Evolutionary conservation across 2,888 invertebrate species (phyloP), one percentile per base, ranked within the genome.

Genomic region (Athalia circularis): DNA sequence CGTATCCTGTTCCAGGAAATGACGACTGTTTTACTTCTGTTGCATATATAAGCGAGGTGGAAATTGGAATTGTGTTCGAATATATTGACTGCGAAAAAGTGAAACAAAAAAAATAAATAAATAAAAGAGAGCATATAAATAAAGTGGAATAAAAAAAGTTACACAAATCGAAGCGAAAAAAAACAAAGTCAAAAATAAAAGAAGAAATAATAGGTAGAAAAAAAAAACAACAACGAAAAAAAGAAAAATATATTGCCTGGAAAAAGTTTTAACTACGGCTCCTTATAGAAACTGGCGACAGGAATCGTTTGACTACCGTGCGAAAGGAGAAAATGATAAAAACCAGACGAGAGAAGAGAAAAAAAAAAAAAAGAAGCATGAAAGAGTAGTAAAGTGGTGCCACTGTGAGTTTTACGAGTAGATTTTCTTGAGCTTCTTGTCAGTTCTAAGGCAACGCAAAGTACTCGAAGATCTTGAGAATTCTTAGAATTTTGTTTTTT

Each of bases 71-170:
- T 45, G 45, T 64, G 64, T 64, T 29, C 6, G 45, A 45, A 64
- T 64, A 64, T 4, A 62, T 29, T 29, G 29, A 29, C 29, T 29
- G 29, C 29, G 29, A 29, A 29, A 29, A 29, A 29, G 61, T 4
- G 29, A 47, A 75, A 45, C n/a, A 54, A 64, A 8, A 62, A 48
- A 47, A 48, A 70, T n/a, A 62, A 79, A 80, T 74, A 79, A 74
- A 64, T n/a, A 74, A 47, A 54, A 72, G 59, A 43, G 29, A 1
- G 2, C 29, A 29, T 2, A 2, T 2, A 29, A 29, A 29, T 29
- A 29, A 29, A 29, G 29, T 29, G 29, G 29, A 29, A 29, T 29
- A 29, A 29, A 29, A 29, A 29, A 29, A 29, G 29, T 29, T 29
- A 29, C 29, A 29, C 29, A 29, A 29, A 29, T 29, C 29, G 29